Percentiles rank a stretch among this genome's conserved stretches.
Evolutionary conservation across 2,113 vertebrate genomes (phyloP).

Genomic region (Chaetorhynchus papuensis): DNA sequence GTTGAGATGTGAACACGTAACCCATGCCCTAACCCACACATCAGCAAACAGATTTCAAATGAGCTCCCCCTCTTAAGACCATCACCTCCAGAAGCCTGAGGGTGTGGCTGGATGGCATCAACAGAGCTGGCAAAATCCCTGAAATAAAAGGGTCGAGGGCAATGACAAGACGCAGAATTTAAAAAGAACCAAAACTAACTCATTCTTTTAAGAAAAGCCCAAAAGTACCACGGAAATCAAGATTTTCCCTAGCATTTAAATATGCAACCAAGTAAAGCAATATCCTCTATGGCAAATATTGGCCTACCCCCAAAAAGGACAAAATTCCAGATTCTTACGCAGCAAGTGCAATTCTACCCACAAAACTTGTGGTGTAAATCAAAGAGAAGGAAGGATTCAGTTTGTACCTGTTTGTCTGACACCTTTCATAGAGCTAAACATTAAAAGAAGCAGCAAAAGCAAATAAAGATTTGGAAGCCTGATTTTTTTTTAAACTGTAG

Average conservation of each 20-base stretch:
- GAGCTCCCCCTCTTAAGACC: background rate
- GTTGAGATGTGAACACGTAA: background rate
- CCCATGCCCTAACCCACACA: background rate
- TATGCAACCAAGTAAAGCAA: background rate
- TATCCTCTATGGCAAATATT: fast-evolving
- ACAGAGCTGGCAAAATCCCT: background rate
- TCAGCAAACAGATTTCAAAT: background rate
- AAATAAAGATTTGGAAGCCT: background rate
- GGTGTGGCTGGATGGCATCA: background rate
- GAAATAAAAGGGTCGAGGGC: background rate
- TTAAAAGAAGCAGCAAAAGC: background rate
- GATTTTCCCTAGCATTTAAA: background rate
- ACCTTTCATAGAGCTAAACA: background rate
- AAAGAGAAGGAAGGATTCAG: background rate
- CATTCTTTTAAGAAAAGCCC: background rate
- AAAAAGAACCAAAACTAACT: background rate
- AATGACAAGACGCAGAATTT: background rate
- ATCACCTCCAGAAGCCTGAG: background rate
- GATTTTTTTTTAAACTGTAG: background rate
- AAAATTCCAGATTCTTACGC: background rate
- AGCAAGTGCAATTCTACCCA: background rate
- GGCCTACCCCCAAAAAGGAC: background rate
- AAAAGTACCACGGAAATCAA: background rate
- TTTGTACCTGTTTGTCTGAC: background rate
- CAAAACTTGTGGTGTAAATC: background rate